A percentile compares a stretch with the other conserved stretches of the same genome.
phyloP scores from a whole-genome alignment of 2,888 invertebrate species.

The Baronia brevicornis region DNA sequence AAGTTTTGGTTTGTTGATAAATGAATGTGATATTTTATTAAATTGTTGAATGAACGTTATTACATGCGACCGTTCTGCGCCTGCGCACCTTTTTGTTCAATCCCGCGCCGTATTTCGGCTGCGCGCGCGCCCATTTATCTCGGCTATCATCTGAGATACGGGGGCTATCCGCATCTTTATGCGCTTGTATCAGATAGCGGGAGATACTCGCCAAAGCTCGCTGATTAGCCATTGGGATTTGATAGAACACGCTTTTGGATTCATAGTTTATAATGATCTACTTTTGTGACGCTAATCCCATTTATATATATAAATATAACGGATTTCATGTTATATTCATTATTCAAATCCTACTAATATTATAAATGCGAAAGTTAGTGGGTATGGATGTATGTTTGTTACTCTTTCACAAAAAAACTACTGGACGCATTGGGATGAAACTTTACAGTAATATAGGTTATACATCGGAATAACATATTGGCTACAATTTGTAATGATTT shows the following conservation, averaged over 20 bases:
- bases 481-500: too few relatives aligned
- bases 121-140: constrained; percentile 61
- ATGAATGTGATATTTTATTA: neutral
- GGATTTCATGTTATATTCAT: too few relatives aligned
- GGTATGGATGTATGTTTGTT: too few relatives aligned
- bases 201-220: constrained; percentile 37
- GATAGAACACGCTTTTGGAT: constrained; percentile 24
- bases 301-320: too few relatives aligned
- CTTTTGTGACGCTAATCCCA: constrained; percentile 25
- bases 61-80: constrained; percentile 37
- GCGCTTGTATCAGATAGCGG: constrained; percentile 50
- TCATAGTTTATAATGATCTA: constrained; percentile 34
- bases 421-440: too few relatives aligned
- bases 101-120: constrained; percentile 63
- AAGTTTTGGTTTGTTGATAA: too few relatives aligned
- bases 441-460: too few relatives aligned
- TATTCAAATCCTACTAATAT: too few relatives aligned
- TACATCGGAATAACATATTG: too few relatives aligned
- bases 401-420: too few relatives aligned
- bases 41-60: constrained; percentile 13
- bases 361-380: too few relatives aligned
- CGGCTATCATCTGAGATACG: constrained; percentile 64
- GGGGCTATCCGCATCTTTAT: constrained; percentile 59
- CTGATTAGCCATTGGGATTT: constrained; percentile 58
- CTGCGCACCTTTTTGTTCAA: constrained; percentile 56